These are phyloP conservation scores for Tortrix viridana DNA, from an alignment of 2,888 invertebrate species.

Conservation along the genomic window DNA sequence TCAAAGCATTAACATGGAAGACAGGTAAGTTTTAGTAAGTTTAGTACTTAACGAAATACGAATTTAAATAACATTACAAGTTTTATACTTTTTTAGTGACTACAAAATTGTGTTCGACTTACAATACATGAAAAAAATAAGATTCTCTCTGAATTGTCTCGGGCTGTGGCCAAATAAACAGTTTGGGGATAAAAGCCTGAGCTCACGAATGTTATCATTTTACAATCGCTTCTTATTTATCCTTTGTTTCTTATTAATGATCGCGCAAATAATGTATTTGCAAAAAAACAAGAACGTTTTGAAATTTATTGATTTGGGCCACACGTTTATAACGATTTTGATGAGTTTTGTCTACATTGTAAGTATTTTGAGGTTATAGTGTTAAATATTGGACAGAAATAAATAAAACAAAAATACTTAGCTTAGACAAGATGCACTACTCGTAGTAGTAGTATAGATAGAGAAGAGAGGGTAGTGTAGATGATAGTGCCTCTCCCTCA, in stretches of 20 bases:
- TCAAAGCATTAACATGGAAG: no score
- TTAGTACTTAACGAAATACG: no score
- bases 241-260: background rate
- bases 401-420: no score
- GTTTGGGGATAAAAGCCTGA: background rate
- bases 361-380: constrained; percentile 9
- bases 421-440: no score
- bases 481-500: no score
- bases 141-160: constrained; percentile 4
- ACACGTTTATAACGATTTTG: constrained; percentile 2
- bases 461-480: no score
- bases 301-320: constrained; percentile 3
- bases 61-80: background rate
- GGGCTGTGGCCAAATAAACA: constrained; percentile 12
- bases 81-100: background rate
- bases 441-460: no score
- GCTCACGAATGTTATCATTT: background rate
- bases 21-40: no score
- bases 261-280: background rate
- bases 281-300: background rate
- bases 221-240: background rate
- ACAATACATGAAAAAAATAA: constrained; percentile 2
- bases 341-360: constrained; percentile 1
- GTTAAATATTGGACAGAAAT: no score
- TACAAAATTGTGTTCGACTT: constrained; percentile 1